These are phyloP conservation scores for Serilophus lunatus DNA, from an alignment of 2,113 vertebrate genomes.

Conservation along the genomic window DNA sequence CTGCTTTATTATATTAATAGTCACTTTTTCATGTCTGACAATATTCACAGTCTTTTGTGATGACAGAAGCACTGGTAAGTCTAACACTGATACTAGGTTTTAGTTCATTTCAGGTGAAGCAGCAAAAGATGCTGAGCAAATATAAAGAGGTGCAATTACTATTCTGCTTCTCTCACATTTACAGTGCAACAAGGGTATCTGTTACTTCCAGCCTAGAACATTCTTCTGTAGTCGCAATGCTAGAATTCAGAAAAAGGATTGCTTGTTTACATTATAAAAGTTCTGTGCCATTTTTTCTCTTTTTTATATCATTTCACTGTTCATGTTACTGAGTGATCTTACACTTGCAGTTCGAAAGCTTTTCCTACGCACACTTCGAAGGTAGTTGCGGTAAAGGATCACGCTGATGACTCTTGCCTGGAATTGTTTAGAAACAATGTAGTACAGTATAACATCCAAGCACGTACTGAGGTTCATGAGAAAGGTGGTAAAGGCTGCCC, in stretches of 20 bases:
- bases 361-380: constrained; percentile 90
- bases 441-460: constrained; percentile 93
- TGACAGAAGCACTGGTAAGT: neutral
- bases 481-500: constrained; percentile 90
- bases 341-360: constrained; percentile 84
- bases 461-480: constrained; percentile 96
- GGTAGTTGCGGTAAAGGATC: constrained; percentile 93
- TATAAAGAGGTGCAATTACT: neutral
- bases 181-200: neutral
- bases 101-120: neutral
- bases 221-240: neutral
- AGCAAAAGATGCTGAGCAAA: neutral
- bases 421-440: constrained; percentile 97
- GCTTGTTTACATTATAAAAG: neutral
- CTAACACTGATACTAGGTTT: neutral
- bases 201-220: neutral
- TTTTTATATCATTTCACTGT: constrained; percentile 87
- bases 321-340: constrained; percentile 88
- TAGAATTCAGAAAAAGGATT: neutral
- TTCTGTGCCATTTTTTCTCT: neutral
- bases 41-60: neutral
- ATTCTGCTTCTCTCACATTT: neutral
- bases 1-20: constrained; percentile 14
- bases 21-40: neutral
- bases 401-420: constrained; percentile 95